Evolutionary conservation across 2,113 vertebrate species (phyloP), one percentile per base, ranked within the genome.

Genomic region (Oncorhynchus nerka): DNA sequence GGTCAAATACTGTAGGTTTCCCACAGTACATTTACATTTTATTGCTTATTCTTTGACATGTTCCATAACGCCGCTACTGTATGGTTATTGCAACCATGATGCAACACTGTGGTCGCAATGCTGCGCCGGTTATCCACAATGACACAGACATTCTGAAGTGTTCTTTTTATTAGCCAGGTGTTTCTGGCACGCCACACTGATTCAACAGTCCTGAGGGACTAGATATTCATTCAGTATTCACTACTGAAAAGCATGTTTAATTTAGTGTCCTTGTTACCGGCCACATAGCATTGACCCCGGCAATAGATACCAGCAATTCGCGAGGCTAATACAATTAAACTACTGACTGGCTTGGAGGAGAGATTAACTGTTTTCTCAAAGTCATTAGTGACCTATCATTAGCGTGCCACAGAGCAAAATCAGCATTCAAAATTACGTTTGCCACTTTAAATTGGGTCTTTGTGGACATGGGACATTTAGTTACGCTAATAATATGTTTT

Each of bases 401-500:
- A 87, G 64, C 62, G 57, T 15, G n/a, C 26, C 12, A 77, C 22
- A 5, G 81, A 79, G 75, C 78, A 75, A 65, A 76, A 71, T 74
- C 85, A 75, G 22, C 76, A 67, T 79, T 75, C 73, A 84, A 77
- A 89, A 90, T 82, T 80, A 80, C 68, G 79, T 86, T 73, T 85
- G 86, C 68, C 89, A 75, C 75, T 87, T 85, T 86, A 77, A 84
- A 89, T 89, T 71, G 72, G 72, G 72, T 75, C 75, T 88, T 82
- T 76, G 76, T 81, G 78, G 79, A 82, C 76, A 81, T 68, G 71
- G 73, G 82, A 74, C 83, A 81, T 90, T 89, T 85, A 82, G 78
- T 82, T 85, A 88, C 82, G 84, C 78, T 91, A 89, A 90, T 92
- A 79, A 87, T 80, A 76, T 87, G 87, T 90, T 89, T 90, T 83